Evolutionary conservation across 37 sponge, comb jelly and placozoan genomes (phyloP).

Genomic region (Ephydatia muelleri): DNA sequence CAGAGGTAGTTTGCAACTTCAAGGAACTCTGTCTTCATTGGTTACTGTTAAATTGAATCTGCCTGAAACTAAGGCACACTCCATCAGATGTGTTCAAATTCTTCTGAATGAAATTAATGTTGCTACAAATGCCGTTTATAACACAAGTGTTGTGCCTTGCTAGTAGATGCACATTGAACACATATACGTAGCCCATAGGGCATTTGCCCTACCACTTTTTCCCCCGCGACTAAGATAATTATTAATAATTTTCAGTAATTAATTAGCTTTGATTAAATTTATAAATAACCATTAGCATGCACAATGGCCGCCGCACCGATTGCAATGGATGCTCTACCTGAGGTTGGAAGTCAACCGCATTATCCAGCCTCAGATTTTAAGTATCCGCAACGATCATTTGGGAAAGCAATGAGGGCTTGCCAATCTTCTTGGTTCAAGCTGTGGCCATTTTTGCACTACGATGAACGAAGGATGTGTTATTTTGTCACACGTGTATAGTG

Average conservation of each 20-base stretch:
- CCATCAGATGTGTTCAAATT: no score
- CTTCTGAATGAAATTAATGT: no score
- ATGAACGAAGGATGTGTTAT: constrained; percentile 39
- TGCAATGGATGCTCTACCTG: not conserved
- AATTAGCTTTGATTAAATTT: not conserved
- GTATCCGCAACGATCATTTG: not conserved
- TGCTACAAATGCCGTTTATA: no score
- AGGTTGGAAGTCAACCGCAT: constrained; percentile 1
- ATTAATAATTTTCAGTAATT: not conserved
- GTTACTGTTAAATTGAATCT: no score
- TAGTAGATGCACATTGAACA: no score
- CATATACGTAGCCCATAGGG: no score
- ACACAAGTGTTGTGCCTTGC: no score
- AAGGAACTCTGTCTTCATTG: no score
- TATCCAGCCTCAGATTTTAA: not conserved
- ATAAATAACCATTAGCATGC: constrained; percentile 1
- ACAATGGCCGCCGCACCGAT: not conserved
- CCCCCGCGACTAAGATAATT: not conserved
- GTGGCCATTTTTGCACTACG: constrained; percentile 54
- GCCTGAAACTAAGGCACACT: no score
- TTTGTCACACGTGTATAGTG: constrained; percentile 31
- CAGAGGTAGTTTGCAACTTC: no score
- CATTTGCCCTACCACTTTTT: no score
- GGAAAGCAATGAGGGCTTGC: constrained; percentile 1
- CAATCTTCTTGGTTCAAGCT: constrained; percentile 29